These are phyloP conservation scores for Metacarcinus magister DNA, from an alignment of 2,888 invertebrate genomes.

Conservation along the genomic window DNA sequence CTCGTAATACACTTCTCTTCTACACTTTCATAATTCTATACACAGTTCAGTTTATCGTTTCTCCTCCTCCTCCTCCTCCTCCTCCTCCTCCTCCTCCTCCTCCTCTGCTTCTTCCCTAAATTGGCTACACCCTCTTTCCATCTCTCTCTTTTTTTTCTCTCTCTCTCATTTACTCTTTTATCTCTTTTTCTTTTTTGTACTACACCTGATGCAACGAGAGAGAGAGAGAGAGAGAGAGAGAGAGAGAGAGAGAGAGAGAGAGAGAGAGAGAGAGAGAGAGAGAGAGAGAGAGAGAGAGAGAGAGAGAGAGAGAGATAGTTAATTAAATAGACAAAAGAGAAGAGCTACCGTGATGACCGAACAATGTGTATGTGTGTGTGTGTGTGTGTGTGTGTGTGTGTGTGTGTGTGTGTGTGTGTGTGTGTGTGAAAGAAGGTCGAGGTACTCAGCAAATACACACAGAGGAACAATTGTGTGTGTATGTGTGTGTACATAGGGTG, in stretches of 20 bases:
- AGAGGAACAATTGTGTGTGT: not conserved
- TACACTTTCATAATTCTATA: too few relatives aligned
- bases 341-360: not conserved
- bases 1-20: not conserved
- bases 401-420: conserved; percentile 45
- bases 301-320: conserved; percentile 43
- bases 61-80: not conserved
- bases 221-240: conserved; percentile 26
- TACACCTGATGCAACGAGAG: not conserved
- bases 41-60: not conserved
- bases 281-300: not conserved
- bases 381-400: not conserved
- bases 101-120: not conserved
- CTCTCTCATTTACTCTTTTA: not conserved
- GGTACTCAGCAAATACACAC: not conserved
- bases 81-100: not conserved
- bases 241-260: conserved; percentile 26
- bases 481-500: conserved; percentile 6
- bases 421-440: conserved; percentile 43
- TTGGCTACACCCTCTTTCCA: not conserved
- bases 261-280: conserved; percentile 26
- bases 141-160: conserved; percentile 7
- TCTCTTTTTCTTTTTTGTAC: not conserved
- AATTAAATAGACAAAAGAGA: not conserved
- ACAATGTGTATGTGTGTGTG: conserved; percentile 12